These are phyloP conservation scores for Machimus rusticus DNA, from an alignment of 2,888 invertebrate genomes.

Conservation along the genomic window DNA sequence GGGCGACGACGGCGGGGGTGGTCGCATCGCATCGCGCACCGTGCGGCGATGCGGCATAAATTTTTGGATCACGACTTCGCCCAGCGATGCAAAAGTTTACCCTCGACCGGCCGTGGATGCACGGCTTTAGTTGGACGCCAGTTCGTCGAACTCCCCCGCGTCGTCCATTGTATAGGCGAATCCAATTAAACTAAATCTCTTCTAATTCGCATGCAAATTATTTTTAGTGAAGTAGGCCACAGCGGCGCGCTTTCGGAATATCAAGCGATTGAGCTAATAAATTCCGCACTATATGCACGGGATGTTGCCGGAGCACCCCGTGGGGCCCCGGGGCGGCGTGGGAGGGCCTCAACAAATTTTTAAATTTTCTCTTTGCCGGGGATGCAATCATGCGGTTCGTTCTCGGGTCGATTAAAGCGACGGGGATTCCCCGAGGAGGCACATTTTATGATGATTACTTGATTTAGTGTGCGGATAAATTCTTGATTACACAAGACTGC, in stretches of 20 bases:
- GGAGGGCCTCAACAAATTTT: not conserved
- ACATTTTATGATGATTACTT: slow-evolving; percentile 1
- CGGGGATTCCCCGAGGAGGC: not conserved
- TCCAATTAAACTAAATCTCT: slow-evolving; percentile 29
- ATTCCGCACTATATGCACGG: not conserved
- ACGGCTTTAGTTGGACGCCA: not conserved
- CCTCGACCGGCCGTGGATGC: not conserved
- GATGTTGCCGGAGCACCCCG: not conserved
- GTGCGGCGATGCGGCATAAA: not conserved
- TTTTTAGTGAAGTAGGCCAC: slow-evolving; percentile 19
- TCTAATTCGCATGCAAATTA: slow-evolving; percentile 20
- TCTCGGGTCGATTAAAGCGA: not conserved
- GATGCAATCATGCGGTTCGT: not conserved
- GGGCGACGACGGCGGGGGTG: too few relatives aligned
- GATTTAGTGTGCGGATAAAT: not conserved
- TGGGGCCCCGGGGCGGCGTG: too few relatives aligned
- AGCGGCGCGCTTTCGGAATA: not conserved
- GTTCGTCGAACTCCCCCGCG: not conserved
- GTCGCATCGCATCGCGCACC: not conserved
- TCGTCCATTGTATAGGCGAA: slow-evolving; percentile 15
- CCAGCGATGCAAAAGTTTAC: slow-evolving; percentile 6
- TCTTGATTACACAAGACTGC: slow-evolving; percentile 1
- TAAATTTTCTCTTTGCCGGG: slow-evolving; percentile 20
- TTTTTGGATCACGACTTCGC: not conserved
- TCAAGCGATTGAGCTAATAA: slow-evolving; percentile 13